Conservation (phyloP, 2,113 vertebrate species). For the Nicator chloris region DNA sequence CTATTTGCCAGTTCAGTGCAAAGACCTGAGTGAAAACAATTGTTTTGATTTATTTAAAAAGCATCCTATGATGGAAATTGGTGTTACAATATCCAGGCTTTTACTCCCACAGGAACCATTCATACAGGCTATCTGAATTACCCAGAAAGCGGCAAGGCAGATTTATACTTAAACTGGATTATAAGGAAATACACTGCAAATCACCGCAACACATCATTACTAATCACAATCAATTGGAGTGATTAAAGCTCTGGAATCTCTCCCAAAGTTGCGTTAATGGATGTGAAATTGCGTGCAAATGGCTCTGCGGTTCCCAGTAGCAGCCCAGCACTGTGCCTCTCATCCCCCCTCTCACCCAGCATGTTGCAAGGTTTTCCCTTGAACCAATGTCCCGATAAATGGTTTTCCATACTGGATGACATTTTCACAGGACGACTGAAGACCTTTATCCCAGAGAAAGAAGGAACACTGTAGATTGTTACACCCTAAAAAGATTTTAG, state of each 20-base stretch:
- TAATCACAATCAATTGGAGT: not conserved
- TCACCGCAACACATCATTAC: not conserved
- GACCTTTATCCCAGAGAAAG: not conserved
- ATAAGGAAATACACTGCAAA: not conserved
- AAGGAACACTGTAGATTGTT: not conserved
- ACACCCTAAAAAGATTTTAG: not conserved
- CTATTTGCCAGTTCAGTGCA: not conserved
- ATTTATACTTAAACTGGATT: not conserved
- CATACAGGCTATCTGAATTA: not conserved
- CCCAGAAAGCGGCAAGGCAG: not conserved
- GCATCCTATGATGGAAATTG: not conserved
- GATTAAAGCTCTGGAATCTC: slow-evolving; percentile 11
- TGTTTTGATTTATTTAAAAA: slow-evolving; percentile 23
- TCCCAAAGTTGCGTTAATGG: not conserved
- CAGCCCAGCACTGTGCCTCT: not conserved
- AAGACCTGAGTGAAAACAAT: not conserved
- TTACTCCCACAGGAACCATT: not conserved
- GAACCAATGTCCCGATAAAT: not conserved
- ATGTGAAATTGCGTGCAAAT: not conserved
- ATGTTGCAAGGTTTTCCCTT: not conserved
- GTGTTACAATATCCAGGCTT: not conserved
- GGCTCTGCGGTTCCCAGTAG: rapidly evolving
- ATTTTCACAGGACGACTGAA: not conserved
- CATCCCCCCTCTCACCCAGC: not conserved
- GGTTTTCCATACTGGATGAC: not conserved